These are phyloP conservation scores for Callaeas wilsoni DNA, from an alignment of 2,113 vertebrate species.

Conservation along the genomic window DNA sequence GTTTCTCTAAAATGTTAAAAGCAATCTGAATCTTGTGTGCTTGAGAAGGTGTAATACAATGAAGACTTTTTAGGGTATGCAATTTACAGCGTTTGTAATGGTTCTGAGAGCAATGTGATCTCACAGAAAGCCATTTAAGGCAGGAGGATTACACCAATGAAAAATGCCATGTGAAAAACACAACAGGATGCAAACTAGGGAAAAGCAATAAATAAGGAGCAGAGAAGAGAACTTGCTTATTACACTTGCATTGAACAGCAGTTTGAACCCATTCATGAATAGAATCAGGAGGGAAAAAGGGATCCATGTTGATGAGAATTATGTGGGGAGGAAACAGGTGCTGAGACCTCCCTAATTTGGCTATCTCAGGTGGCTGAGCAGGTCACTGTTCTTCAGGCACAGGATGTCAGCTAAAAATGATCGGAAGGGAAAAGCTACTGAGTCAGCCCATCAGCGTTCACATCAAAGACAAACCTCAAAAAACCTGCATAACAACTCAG, in stretches of 20 bases:
- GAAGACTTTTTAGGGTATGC: not conserved
- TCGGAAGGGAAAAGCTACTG: not conserved
- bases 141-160: not conserved
- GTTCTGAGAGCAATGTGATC: not conserved
- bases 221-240: not conserved
- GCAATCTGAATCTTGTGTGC: not conserved
- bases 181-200: not conserved
- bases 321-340: not conserved
- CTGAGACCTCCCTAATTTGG: not conserved
- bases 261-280: not conserved
- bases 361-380: not conserved
- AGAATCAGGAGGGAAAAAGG: not conserved
- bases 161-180: not conserved
- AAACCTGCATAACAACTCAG: not conserved
- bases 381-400: not conserved
- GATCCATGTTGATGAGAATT: not conserved
- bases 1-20: not conserved
- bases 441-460: not conserved
- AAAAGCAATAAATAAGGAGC: not conserved
- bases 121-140: constrained; percentile 3
- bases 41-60: not conserved
- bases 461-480: not conserved
- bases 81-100: not conserved
- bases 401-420: not conserved
- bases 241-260: not conserved